These are phyloP conservation scores for Bovichtus diacanthus DNA, from an alignment of 2,797 vertebrate species.

Conservation along the genomic window DNA sequence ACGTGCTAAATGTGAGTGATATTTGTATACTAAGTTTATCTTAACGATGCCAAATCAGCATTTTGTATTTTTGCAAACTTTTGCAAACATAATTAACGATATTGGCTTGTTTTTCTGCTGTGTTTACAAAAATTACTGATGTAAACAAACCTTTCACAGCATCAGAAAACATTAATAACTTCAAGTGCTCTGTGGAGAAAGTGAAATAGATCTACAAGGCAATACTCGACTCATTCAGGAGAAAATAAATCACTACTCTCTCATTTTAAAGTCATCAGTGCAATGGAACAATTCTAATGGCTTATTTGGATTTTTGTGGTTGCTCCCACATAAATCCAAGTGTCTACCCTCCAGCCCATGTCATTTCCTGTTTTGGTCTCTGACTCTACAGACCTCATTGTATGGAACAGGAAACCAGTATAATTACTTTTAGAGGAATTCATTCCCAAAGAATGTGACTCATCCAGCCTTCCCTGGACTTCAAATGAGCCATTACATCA, in stretches of 20 bases:
- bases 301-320: slow-evolving; percentile 40
- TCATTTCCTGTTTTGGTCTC: slow-evolving; percentile 75
- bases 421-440: slow-evolving; percentile 65
- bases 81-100: not conserved
- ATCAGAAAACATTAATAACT: slow-evolving; percentile 6
- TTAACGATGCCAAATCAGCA: not conserved
- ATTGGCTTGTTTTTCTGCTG: not conserved
- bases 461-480: slow-evolving; percentile 50
- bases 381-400: slow-evolving; percentile 50
- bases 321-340: slow-evolving; percentile 36
- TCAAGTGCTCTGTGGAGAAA: not conserved
- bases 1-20: not conserved
- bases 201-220: slow-evolving; percentile 2
- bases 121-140: slow-evolving; percentile 5
- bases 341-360: slow-evolving; percentile 27
- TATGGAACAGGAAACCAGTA: slow-evolving; percentile 69
- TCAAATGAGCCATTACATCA: slow-evolving; percentile 69
- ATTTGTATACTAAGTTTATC: not conserved
- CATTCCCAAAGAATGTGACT: slow-evolving; percentile 69
- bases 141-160: slow-evolving; percentile 19
- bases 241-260: not conserved
- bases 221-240: not conserved
- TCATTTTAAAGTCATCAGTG: slow-evolving; percentile 18
- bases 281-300: slow-evolving; percentile 28
- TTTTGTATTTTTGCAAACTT: not conserved